Evolutionary conservation across 2,888 invertebrate genomes (phyloP), one percentile per base, ranked within the genome.

Genomic region (Aphidius colemani): DNA sequence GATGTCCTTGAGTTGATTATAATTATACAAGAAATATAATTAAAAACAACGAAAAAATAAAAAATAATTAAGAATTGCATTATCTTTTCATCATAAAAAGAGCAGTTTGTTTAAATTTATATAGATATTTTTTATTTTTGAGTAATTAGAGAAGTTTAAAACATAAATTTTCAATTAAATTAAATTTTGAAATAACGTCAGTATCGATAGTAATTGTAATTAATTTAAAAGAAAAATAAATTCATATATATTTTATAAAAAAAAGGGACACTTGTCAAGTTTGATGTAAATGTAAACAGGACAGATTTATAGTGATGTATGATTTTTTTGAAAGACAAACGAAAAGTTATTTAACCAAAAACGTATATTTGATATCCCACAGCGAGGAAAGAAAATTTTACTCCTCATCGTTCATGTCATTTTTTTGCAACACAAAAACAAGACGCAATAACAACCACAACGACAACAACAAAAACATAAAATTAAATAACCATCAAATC

Each of bases 261-360:
- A 61, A 61, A 46, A 11, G 49, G 55, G 13, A 13, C 61, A 61
- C 61, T 61, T 61, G 61, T 61, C 61, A 48, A 18, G 55, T 39
- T 30, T 30, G 55, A 61, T 61, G 61, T 61, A 61, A 61, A 61
- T 30, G 30, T 61, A 55, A 61, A 61, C 61, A 48, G 11, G 41
- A 48, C 55, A 55, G 61, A 61, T 61, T 61, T 61, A 61, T 61
- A 41, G 55, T 61, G 61, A 61, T 61, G 61, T 61, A 61, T 61
- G 46, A 39, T 51, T 39, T 30, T 61, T 55, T 61, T 30, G 7
- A 13, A 13, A 13, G 13, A 13, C 13, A 13, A 13, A 13, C 13
- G 13, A 46, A 59, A 50, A 61, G 53, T 60, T 60, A 61, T 61
- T 61, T 49, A 55, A 53, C 39, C 43, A 49, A 40, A 51, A 55